Conservation (phyloP, 1,140 invertebrate species). For the Triops longicaudatus region DNA sequence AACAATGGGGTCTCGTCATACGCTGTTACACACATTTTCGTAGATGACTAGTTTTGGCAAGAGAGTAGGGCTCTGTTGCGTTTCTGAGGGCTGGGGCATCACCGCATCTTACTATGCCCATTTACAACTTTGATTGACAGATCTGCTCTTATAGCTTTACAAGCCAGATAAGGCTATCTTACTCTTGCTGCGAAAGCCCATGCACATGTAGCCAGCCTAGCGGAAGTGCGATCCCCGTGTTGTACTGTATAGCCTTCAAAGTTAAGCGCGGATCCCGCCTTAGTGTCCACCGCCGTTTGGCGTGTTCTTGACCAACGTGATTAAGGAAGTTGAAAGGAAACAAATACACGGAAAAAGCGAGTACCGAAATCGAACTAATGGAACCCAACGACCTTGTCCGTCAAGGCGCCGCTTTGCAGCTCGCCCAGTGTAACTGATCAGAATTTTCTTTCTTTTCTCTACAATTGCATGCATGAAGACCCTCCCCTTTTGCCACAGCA, state of each 20-base stretch:
- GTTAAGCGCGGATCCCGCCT: background rate
- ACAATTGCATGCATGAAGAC: background rate
- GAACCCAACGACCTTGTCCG: background rate
- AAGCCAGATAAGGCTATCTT: background rate
- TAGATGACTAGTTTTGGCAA: background rate
- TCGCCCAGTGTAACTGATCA: background rate
- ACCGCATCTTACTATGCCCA: background rate
- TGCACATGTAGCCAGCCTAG: background rate
- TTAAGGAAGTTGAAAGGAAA: background rate
- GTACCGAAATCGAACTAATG: background rate
- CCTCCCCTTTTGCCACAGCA: no score
- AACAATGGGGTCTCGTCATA: background rate
- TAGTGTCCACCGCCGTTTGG: no score
- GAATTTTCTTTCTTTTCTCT: background rate
- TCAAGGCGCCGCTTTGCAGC: background rate
- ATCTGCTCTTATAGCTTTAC: background rate
- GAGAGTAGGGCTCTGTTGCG: background rate
- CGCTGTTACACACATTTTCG: background rate
- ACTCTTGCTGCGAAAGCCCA: background rate
- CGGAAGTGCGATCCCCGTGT: background rate
- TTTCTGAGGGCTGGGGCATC: background rate
- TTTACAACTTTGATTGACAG: background rate
- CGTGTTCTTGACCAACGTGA: no score
- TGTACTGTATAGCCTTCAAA: background rate
- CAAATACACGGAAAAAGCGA: background rate